Conservation (phyloP, 1,140 invertebrate genomes). For the Muscidifurax raptorellus region DNA sequence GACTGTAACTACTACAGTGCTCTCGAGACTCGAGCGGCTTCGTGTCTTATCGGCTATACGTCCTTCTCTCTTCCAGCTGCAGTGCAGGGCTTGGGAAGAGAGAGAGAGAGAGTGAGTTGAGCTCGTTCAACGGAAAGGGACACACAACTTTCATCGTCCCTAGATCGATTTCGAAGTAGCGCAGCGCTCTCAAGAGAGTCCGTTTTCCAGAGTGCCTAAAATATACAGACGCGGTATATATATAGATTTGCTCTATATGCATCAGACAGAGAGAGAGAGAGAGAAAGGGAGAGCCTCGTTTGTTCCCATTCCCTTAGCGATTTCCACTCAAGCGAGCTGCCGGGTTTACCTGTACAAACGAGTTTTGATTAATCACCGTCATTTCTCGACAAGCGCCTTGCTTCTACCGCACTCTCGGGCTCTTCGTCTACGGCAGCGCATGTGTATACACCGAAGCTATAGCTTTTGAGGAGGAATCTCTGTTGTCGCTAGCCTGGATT, state of each 20-base stretch:
- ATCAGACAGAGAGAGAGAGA: too few species aligned
- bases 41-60: not conserved
- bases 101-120: not conserved
- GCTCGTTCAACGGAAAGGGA: not conserved
- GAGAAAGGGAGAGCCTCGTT: not conserved
- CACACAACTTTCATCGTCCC: constrained; percentile 14
- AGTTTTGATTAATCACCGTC: constrained; percentile 47
- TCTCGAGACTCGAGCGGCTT: constrained; percentile 1
- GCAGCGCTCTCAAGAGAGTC: not conserved
- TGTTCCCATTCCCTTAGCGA: not conserved
- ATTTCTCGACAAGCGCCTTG: not conserved
- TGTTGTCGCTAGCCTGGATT: not conserved
- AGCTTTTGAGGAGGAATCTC: not conserved
- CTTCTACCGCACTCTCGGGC: not conserved
- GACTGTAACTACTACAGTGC: constrained; percentile 5
- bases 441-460: not conserved
- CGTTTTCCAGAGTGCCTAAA: not conserved
- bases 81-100: too few species aligned
- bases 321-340: not conserved
- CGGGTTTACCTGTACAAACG: constrained; percentile 35
- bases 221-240: not conserved
- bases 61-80: not conserved
- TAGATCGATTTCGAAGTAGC: not conserved
- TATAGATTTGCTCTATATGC: too few species aligned
- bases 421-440: not conserved